Evolutionary conservation across 2,888 invertebrate genomes (phyloP), one percentile per base, ranked within the genome.

Genomic region (Calliopum simillimum): DNA sequence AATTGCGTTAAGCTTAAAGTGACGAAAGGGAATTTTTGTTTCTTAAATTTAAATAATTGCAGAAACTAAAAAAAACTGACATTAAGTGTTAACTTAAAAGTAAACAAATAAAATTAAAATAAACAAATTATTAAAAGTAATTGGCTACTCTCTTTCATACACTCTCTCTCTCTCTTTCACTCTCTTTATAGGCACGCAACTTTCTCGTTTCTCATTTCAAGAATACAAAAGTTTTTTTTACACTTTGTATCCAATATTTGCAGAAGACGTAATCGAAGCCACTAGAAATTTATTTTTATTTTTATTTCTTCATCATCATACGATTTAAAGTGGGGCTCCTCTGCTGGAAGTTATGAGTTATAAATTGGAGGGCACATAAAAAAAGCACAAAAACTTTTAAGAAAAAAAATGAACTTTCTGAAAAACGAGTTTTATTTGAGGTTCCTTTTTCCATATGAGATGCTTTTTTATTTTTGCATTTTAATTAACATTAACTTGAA

Each of bases 351-450:
- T 21, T 53, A 12, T 23, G 53, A 16, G 23, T 23, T 53, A 23
- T 53, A 19, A 23, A 53, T 53, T 53, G 53, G 58, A 63, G 4
- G 14, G 25, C 23, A 13, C n/a, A 62, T 16, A 47, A 46, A 23
- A 16, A 23, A 14, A 23, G 49, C 21, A n/a, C n/a, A n/a, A n/a
- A n/a, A n/a, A n/a, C n/a, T n/a, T n/a, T n/a, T n/a, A 43, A 44
- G 13, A 44, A 61, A 41, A 19, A 13, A 1, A 12, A 4, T 21
- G 55, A 21, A 41, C 58, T 25, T 58, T 25, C 41, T 33, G 13
- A 58, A 55, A 61, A 61, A 61, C 61, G 14, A 61, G 61, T 61
- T 61, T 61, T 46, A 44, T 23, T 53, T 53, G 8, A 23, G 23
- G 33, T 23, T 53, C 8, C 53, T 23, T 23, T 53, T 53, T 12